phyloP scores from a whole-genome alignment of 2,113 vertebrate species.

The Sakesphorus luctuosus region DNA sequence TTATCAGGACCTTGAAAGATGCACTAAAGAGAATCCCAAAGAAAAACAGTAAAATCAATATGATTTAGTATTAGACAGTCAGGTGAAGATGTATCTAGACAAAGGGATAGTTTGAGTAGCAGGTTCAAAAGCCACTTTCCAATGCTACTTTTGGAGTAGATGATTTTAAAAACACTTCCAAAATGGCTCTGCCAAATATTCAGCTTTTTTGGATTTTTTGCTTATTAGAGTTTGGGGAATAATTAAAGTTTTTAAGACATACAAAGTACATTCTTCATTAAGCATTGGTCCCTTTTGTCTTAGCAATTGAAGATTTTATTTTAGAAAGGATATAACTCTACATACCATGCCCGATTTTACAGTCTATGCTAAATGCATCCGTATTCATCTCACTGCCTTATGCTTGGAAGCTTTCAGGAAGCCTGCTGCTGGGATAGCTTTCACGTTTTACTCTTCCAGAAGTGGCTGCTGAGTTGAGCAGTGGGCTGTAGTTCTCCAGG shows the following conservation, averaged over 20 bases:
- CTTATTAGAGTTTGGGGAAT: constrained; percentile 23
- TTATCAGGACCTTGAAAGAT: not conserved
- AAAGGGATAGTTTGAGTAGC: not conserved
- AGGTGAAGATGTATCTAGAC: not conserved
- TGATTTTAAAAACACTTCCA: not conserved
- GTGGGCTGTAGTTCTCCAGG: constrained; percentile 25
- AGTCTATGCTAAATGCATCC: not conserved
- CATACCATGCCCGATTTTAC: not conserved
- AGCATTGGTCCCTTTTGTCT: not conserved
- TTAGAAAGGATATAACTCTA: not conserved
- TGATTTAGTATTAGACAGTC: not conserved
- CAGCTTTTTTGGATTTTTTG: not conserved
- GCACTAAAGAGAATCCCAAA: not conserved
- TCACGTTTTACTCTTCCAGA: constrained; percentile 31
- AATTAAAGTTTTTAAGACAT: constrained; percentile 5
- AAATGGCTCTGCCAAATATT: not conserved
- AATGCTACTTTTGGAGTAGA: not conserved
- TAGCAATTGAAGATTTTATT: not conserved
- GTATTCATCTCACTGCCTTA: not conserved
- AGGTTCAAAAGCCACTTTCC: not conserved
- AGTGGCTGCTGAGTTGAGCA: not conserved
- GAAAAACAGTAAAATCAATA: not conserved
- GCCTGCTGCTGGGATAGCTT: not conserved
- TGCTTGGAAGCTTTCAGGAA: not conserved
- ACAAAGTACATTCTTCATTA: not conserved